phyloP scores from a whole-genome alignment of 2,113 vertebrate species.

The Sarotherodon lohbergeri region DNA sequence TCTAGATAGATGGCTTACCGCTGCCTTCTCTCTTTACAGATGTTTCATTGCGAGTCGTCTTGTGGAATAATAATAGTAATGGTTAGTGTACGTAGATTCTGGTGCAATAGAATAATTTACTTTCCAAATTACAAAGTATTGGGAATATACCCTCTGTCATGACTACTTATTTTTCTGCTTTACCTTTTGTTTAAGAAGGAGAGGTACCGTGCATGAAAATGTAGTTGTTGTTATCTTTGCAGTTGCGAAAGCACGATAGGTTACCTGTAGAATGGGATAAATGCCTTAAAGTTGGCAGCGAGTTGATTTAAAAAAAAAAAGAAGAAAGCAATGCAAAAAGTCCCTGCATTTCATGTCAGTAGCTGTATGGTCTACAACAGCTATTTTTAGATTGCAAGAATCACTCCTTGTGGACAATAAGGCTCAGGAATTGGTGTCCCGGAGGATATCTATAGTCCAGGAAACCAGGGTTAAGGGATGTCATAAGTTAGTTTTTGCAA shows the following conservation, averaged over 20 bases:
- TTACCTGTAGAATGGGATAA: background rate
- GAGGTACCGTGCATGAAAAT: conserved; percentile 17
- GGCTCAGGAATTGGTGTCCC: conserved; percentile 57
- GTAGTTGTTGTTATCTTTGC: background rate
- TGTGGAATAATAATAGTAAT: conserved; percentile 50
- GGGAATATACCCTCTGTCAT: conserved; percentile 40
- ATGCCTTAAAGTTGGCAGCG: background rate
- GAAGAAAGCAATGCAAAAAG: background rate
- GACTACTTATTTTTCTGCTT: conserved; percentile 25
- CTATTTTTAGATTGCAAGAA: background rate
- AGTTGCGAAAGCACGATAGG: background rate
- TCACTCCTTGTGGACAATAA: conserved; percentile 18
- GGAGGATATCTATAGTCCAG: conserved; percentile 23
- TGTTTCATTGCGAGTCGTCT: conserved; percentile 25
- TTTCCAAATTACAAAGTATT: conserved; percentile 39
- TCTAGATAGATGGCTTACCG: conserved; percentile 4
- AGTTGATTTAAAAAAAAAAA: background rate
- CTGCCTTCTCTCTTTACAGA: conserved; percentile 32
- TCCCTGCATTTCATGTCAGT: background rate
- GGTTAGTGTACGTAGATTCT: conserved; percentile 51
- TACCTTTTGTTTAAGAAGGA: background rate
- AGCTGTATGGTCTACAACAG: background rate
- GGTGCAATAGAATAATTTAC: conserved; percentile 55
- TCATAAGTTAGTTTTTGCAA: conserved; percentile 26
- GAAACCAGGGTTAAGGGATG: conserved; percentile 3